Percentiles rank a stretch among this genome's conserved stretches.
phyloP scores from a whole-genome alignment of 2,113 vertebrate species.

The Oryctolagus cuniculus region mOryCun1.1 NC_091440.1:126123001-126123500 shows the following conservation, averaged over 20 bases:
- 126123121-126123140: too few relatives aligned
- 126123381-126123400: conserved; percentile 46
- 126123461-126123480: not conserved
- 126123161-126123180: not conserved
- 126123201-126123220: conserved; percentile 1
- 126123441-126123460: conserved; percentile 31
- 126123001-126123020: too few relatives aligned
- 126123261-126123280: conserved; percentile 45
- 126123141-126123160: too few relatives aligned
- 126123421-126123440: not conserved
- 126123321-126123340: conserved; percentile 61
- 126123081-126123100: too few relatives aligned
- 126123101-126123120: too few relatives aligned
- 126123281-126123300: not conserved
- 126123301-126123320: not conserved
- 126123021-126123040: too few relatives aligned
- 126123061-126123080: too few relatives aligned
- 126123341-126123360: conserved; percentile 14
- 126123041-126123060: too few relatives aligned
- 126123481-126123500: not conserved
- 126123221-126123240: not conserved
- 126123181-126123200: not conserved
- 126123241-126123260: not conserved
- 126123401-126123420: conserved; percentile 53
- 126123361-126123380: conserved; percentile 63